These are phyloP conservation scores for Merops nubicus DNA, from an alignment of 2,113 vertebrate genomes.

Conservation along the genomic window DNA sequence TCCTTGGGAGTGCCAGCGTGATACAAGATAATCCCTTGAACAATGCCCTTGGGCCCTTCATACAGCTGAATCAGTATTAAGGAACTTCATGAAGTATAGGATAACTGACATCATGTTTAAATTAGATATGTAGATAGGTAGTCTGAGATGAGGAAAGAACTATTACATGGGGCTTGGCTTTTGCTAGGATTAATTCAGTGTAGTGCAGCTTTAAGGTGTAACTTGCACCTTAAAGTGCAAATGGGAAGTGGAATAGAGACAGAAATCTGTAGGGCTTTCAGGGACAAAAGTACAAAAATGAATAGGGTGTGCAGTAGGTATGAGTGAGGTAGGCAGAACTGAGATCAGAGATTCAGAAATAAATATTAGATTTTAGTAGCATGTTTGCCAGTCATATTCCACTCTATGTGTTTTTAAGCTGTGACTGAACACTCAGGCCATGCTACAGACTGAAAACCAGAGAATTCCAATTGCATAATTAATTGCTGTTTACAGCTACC, in stretches of 20 bases:
- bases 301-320: not conserved
- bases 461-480: not conserved
- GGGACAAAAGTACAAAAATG: not conserved
- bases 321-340: not conserved
- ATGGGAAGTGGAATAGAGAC: too few relatives aligned
- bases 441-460: not conserved
- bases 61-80: not conserved
- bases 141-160: not conserved
- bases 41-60: not conserved
- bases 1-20: not conserved
- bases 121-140: not conserved
- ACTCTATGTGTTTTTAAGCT: not conserved
- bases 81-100: not conserved
- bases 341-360: not conserved
- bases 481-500: not conserved
- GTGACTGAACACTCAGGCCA: not conserved
- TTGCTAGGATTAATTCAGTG: not conserved
- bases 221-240: too few relatives aligned
- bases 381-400: not conserved
- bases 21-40: not conserved
- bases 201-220: not conserved
- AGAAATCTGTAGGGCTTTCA: not conserved
- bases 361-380: not conserved
- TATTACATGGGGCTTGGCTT: not conserved
- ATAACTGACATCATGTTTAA: not conserved